Evolutionary conservation across 2,888 invertebrate genomes (phyloP), one percentile per base, ranked within the genome.

Genomic region (Polyommatus iphigenia): DNA sequence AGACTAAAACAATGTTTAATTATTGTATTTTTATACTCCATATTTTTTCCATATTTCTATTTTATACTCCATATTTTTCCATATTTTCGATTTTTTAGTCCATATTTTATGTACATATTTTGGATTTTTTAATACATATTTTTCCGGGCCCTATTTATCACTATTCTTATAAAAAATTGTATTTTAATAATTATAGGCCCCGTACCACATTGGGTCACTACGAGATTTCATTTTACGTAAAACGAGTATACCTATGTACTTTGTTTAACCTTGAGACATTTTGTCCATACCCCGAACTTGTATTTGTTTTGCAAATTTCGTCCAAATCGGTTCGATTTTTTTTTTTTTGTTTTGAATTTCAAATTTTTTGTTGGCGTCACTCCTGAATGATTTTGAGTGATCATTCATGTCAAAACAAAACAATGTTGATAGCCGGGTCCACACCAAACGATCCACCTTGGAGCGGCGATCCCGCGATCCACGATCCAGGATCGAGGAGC

Each of bases 281-380:
- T 41, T n/a, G 20, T 41, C 8, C 41, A 41, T 10, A 41, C 41
- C 71, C 36, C 20, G 72, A 72, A 72, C 72, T 72, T 20, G 20
- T 20, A 72, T 72, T 72, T 72, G 72, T 72, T 72, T 72, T 72
- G 41, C 72, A 72, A 72, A 72, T 72, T 72, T 41, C 10, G 41
- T 20, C 72, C 41, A 20, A 72, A 72, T 72, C 36, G 8, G 41
- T 41, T 41, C 20, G 20, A 20, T n/a, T 41, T n/a, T 29, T 36
- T 18, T 29, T 6, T 71, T 72, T 71, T n/a, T 20, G 10, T 72
- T 72, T 72, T 72, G 72, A 72, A 72, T 72, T 10, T n/a, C 72
- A 72, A 72, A 72, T 41, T 10, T 41, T 10, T 36, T 41, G 41
- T 15, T 67, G 67, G 29, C 67, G 67, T 67, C 67, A 67, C 67